Evolutionary conservation across 2,113 vertebrate species (phyloP), one percentile per base, ranked within the genome.

Genomic region (Cyphomyrus discorhynchus): DNA sequence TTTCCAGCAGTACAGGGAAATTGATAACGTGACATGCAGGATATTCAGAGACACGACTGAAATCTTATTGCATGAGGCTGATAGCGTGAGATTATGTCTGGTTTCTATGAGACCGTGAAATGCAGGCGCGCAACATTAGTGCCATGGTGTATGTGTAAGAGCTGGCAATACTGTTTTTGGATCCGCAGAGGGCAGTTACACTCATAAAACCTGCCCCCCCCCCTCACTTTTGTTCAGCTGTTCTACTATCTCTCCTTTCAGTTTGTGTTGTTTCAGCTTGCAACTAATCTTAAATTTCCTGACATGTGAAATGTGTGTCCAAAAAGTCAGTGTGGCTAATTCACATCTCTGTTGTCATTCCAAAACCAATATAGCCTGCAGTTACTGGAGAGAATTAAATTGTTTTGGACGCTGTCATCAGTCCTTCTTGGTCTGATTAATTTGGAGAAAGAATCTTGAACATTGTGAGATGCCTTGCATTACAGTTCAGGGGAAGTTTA

Each of bases 121-220:
- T 4, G n/a, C n/a, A 70, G 62, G 21, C n/a, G 10, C n/a, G n/a
- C 62, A 70, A 13, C 1, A 27, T 70, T 11, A 31, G 10, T 31
- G 62, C 62, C 10, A 3, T 93, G 83, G 95, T 95, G 95, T 95
- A 93, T 93, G 93, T 95, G 94, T 95, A 39, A 3, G 5, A 21
- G 15, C 21, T 27, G 35, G 39, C 5, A 19, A 5, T 15, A 1
- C 77, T 45, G 77, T 13, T 46, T 27, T 45, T 47, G 74, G 74
- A 49, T 27, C 7, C 8, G 0, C 46, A 47, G 15, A 11, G 11
- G 13, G 46, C 47, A 49, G 27, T 52, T 52, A 53, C 49, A 19
- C n/a, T 31, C 27, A 17, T 53, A 52, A 19, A 49, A 46, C 8
- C 1, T 10, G 27, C 39, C 84, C 90, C 19, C 53, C 4, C 17